Conservation (phyloP, 2,113 vertebrate species). For the Oreotrochilus melanogaster region DNA sequence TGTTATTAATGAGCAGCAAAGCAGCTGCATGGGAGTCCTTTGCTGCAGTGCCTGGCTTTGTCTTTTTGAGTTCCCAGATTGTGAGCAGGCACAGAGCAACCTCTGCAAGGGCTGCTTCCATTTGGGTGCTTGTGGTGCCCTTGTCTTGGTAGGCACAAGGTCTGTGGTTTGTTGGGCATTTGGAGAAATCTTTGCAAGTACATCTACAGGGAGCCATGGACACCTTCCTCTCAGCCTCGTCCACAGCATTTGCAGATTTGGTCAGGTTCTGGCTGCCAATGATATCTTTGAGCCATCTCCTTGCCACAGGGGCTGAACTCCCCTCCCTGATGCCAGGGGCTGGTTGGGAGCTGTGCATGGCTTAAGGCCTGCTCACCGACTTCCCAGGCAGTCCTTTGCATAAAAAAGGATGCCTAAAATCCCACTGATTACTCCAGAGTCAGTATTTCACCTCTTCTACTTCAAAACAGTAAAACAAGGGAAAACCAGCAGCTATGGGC, state of each 20-base stretch:
- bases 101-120: not conserved
- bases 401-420: not conserved
- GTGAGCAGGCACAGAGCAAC: not conserved
- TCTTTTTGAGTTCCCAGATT: not conserved
- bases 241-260: fast-evolving
- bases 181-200: fast-evolving
- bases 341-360: not conserved
- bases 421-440: not conserved
- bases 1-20: not conserved
- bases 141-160: not conserved
- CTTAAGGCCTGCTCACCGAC: not conserved
- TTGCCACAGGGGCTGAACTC: not conserved
- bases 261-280: not conserved
- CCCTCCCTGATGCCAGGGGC: not conserved
- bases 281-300: not conserved
- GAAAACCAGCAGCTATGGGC: not conserved
- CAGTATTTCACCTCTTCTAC: not conserved
- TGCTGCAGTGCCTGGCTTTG: not conserved
- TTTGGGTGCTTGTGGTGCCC: not conserved
- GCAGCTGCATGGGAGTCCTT: not conserved
- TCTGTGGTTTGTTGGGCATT: not conserved
- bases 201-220: not conserved
- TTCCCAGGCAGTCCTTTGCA: not conserved
- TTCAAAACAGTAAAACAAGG: no score
- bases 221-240: not conserved